Base-by-base conservation (phyloP, 1,140 invertebrate species). In the Trichoplusia ni region DNA sequence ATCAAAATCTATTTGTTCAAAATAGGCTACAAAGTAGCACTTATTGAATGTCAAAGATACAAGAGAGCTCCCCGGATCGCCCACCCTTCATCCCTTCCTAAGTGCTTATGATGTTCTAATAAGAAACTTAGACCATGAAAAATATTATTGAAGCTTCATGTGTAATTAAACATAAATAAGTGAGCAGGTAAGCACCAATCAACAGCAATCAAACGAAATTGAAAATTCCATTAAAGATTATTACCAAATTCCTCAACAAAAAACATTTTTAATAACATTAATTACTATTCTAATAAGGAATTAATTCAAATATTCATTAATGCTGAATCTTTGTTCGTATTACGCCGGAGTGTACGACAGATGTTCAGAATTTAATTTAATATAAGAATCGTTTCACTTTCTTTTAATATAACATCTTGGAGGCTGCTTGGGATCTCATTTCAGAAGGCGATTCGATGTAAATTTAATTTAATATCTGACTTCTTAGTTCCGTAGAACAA, bases 221-320 rank as follows among this genome's bases (percentile, higher is more conserved):
- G n/a, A n/a, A n/a, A n/a, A n/a, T n/a, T n/a, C 13, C 16, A 9
- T 8, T 25, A 27, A 37, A 37, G 0, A 13, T 56, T 5, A 13
- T 35, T 6, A 9, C 29, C 11, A 37, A 53, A 53, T 35, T 37
- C 35, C 14, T 18, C 1, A 29, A 6, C 11, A 61, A 53, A 14
- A 40, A 13, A 7, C 2, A 9, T 29, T 56, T 67, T 54, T 47
- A 46, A 66, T 46, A 56, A 53, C 13, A 51, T 29, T 68, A 56
- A 49, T 37, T 56, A 47, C 31, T 44, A 58, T 51, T 68, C 37
- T 42, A 54, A 59, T 46, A 60, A 35, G 62, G 59, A 66, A 69
- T 73, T 67, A 73, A 73, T 69, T 67, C 53, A 69, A 73, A 67
- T 73, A 69, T 73, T 73, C 64, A 73, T 73, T 69, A 73, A 73